Percentiles rank a stretch among this genome's conserved stretches.
phyloP scores from a whole-genome alignment of 2,888 invertebrate species.

The Lagria hirta region DNA sequence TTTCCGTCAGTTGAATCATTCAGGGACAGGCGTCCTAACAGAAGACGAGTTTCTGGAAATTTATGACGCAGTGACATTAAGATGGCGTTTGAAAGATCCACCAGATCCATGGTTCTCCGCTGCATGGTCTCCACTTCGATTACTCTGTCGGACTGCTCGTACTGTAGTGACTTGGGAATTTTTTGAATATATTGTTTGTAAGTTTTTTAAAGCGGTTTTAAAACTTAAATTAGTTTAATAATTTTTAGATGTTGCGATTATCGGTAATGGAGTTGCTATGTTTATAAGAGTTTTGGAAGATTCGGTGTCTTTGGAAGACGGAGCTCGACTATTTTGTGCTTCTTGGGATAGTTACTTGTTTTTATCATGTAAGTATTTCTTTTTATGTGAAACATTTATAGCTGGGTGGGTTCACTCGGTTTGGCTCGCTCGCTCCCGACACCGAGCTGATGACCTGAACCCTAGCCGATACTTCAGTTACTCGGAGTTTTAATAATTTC shows the following conservation, averaged over 20 bases:
- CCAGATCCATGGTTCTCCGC: constrained; percentile 74
- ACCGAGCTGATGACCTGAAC: too few species aligned
- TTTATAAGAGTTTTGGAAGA: constrained; percentile 68
- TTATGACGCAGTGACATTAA: constrained; percentile 71
- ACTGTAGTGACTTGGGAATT: constrained; percentile 69
- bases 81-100: constrained; percentile 72
- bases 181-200: constrained; percentile 73
- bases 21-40: constrained; percentile 66
- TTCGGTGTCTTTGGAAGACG: constrained; percentile 61
- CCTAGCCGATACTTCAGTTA: too few species aligned
- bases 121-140: constrained; percentile 62
- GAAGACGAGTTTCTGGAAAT: constrained; percentile 73
- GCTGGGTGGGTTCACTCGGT: not conserved
- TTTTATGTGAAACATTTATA: not conserved
- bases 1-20: constrained; percentile 76
- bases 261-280: constrained; percentile 76
- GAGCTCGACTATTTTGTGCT: constrained; percentile 67
- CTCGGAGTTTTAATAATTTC: too few species aligned
- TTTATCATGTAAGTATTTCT: constrained; percentile 61
- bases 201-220: constrained; percentile 47
- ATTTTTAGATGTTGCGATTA: constrained; percentile 67
- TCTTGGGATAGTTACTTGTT: constrained; percentile 78
- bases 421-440: too few species aligned
- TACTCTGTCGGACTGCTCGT: constrained; percentile 62
- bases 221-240: constrained; percentile 5